These are phyloP conservation scores for Stictocephala bisonia DNA, from an alignment of 2,888 invertebrate genomes.

Conservation along the genomic window DNA sequence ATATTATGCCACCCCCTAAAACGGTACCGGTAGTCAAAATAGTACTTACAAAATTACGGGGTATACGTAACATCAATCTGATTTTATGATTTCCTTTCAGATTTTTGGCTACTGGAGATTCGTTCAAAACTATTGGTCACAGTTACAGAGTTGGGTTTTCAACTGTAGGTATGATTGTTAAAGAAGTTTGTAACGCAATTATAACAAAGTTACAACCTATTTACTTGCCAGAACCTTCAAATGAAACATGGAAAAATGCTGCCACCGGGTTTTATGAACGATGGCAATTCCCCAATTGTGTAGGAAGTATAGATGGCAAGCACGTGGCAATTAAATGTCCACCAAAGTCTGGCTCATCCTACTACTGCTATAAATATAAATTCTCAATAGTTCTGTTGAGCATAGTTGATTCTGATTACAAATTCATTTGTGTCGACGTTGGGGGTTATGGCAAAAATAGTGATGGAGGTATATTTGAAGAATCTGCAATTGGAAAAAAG, in stretches of 20 bases:
- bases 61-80: too few species aligned
- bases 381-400: conserved; percentile 50
- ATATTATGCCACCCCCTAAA: too few species aligned
- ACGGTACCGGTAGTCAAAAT: too few species aligned
- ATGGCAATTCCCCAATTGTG: conserved; percentile 54
- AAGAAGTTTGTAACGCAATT: conserved; percentile 60
- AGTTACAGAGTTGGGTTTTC: conserved; percentile 60
- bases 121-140: conserved; percentile 60
- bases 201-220: conserved; percentile 57
- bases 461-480: conserved; percentile 50
- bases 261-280: conserved; percentile 49
- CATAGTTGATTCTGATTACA: conserved; percentile 51
- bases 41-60: too few species aligned
- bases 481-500: conserved; percentile 52
- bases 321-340: conserved; percentile 50
- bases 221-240: conserved; percentile 47
- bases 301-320: conserved; percentile 53
- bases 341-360: conserved; percentile 45
- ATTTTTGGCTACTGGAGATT: conserved; percentile 59
- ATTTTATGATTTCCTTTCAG: conserved; percentile 54
- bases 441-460: conserved; percentile 51
- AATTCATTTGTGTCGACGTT: conserved; percentile 49
- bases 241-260: conserved; percentile 47
- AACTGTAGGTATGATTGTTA: conserved; percentile 60
- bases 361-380: conserved; percentile 49